Percentiles rank a stretch among this genome's conserved stretches.
Conservation (phyloP, 2,888 invertebrate species). For the Selenia dentaria region DNA sequence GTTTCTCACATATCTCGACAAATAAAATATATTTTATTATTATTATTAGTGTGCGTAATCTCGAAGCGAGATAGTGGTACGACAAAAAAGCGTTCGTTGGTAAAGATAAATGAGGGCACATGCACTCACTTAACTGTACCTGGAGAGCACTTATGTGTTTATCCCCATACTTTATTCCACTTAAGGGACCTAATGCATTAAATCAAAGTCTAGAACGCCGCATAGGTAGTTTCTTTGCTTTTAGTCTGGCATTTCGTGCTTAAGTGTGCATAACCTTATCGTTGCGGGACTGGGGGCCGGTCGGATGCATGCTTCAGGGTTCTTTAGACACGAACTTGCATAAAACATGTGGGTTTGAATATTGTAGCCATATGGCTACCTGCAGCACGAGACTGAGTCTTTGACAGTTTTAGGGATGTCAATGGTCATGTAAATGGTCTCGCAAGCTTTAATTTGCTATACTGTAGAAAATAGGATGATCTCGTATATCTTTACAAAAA, state of each 20-base stretch:
- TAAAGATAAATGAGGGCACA: slow-evolving; percentile 3
- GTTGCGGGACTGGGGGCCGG: slow-evolving; percentile 36
- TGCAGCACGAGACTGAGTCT: background rate
- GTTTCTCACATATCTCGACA: too few species aligned
- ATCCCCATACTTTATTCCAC: slow-evolving; percentile 33
- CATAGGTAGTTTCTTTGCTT: slow-evolving; percentile 26
- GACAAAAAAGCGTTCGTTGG: too few species aligned
- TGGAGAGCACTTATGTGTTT: slow-evolving; percentile 31
- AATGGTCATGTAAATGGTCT: background rate
- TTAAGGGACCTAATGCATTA: slow-evolving; percentile 31
- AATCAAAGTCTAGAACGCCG: slow-evolving; percentile 34
- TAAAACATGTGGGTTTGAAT: slow-evolving; percentile 18
- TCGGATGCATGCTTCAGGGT: slow-evolving; percentile 28
- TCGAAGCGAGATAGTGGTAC: too few species aligned
- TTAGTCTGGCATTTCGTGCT: slow-evolving; percentile 52
- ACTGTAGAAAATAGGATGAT: too few species aligned
- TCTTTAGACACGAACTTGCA: slow-evolving; percentile 18
- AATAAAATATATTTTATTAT: too few species aligned
- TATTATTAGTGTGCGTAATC: too few species aligned
- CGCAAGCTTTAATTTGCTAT: too few species aligned
- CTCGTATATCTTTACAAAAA: too few species aligned
- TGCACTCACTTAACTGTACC: slow-evolving; percentile 22
- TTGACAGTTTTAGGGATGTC: background rate
- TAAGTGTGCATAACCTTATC: slow-evolving; percentile 56
- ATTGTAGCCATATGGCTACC: background rate